Percentiles rank a stretch among this genome's conserved stretches.
Conservation (phyloP, 2,888 invertebrate genomes). For the Archips crataeganus region DNA sequence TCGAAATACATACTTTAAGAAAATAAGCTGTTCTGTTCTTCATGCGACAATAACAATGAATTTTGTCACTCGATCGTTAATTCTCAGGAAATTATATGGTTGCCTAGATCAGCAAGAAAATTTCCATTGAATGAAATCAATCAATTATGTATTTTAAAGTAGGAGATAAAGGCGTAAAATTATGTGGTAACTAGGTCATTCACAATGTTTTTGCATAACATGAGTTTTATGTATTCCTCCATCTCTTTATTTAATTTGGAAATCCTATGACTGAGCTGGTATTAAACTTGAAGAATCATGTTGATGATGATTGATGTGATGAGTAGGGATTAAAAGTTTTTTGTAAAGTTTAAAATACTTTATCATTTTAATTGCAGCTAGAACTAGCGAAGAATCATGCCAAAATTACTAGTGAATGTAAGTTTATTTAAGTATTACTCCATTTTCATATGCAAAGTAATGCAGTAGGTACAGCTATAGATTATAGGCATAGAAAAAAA, state of each 20-base stretch:
- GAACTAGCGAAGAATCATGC: too few species aligned
- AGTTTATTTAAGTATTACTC: not conserved
- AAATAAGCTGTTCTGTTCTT: conserved; percentile 25
- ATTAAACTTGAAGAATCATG: not conserved
- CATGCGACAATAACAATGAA: conserved; percentile 26
- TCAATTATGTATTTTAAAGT: not conserved
- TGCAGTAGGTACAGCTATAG: not conserved
- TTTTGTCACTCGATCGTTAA: conserved; percentile 15
- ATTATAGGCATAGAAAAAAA: not conserved
- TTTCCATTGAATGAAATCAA: conserved; percentile 36
- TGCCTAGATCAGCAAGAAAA: conserved; percentile 17
- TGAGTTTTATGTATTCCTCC: not conserved
- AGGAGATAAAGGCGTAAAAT: not conserved
- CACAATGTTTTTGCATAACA: not conserved
- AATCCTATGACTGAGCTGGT: not conserved
- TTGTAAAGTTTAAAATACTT: too few species aligned
- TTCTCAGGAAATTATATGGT: conserved; percentile 24
- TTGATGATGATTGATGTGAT: too few species aligned
- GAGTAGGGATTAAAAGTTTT: too few species aligned
- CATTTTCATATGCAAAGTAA: not conserved
- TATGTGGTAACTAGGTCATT: not conserved
- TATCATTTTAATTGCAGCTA: too few species aligned
- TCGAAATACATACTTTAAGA: conserved; percentile 3
- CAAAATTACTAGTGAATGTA: too few species aligned
- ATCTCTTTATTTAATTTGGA: not conserved